phyloP scores from a whole-genome alignment of 1,140 invertebrate genomes.

The Macrostomum lignano region DNA sequence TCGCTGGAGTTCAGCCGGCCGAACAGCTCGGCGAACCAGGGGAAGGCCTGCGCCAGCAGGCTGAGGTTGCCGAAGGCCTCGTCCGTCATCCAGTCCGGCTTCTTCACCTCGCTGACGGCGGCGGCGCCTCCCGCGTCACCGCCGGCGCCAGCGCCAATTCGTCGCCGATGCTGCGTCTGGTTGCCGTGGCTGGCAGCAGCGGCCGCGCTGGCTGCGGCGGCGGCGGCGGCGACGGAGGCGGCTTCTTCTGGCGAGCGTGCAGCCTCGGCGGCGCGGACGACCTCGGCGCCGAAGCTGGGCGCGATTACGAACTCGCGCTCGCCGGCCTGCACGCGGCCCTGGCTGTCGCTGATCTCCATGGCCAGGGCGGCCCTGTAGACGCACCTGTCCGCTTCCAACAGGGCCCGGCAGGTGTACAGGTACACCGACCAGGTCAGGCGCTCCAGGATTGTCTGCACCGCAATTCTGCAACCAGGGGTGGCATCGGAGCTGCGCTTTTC shows the following conservation, averaged over 20 bases:
- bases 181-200: no score
- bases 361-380: constrained; percentile 17
- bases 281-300: constrained; percentile 18
- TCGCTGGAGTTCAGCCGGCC: no score
- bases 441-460: constrained; percentile 18
- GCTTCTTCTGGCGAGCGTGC: no score
- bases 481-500: not conserved
- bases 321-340: constrained; percentile 14
- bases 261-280: constrained; percentile 4
- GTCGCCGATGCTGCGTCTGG: no score
- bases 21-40: constrained; percentile 12
- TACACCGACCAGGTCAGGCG: constrained; percentile 16
- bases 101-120: constrained; percentile 17
- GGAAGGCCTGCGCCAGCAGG: constrained; percentile 14
- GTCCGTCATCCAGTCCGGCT: constrained; percentile 28
- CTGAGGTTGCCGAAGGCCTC: constrained; percentile 26
- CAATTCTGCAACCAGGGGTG: constrained; percentile 9
- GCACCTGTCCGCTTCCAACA: constrained; percentile 17
- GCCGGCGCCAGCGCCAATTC: no score
- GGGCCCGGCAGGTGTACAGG: constrained; percentile 12
- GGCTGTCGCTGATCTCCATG: constrained; percentile 20
- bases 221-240: no score
- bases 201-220: no score
- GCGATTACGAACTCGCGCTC: constrained; percentile 24
- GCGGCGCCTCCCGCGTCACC: no score